Conservation (phyloP, 2,888 invertebrate genomes). For the Antitype chi region DNA sequence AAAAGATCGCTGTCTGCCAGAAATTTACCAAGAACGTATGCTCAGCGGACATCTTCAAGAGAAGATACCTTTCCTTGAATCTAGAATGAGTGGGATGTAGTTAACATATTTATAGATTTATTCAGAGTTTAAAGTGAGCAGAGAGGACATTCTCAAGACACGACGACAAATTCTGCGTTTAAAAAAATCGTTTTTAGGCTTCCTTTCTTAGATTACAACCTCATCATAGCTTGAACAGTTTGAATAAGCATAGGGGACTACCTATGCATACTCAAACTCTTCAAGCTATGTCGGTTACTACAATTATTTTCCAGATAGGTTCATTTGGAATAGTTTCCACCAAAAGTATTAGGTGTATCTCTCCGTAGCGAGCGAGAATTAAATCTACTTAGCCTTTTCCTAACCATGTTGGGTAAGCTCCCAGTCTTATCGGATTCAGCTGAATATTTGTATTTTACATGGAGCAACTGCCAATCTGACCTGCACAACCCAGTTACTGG, state of each 20-base stretch:
- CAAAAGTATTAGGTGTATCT: neutral
- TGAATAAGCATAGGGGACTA: too few species aligned
- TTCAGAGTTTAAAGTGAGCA: too few species aligned
- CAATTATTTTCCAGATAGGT: neutral
- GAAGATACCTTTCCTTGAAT: neutral
- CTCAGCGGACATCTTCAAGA: neutral
- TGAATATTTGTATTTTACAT: neutral
- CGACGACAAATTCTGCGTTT: neutral
- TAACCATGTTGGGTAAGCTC: neutral
- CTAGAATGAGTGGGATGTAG: conserved; percentile 17
- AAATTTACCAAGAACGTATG: conserved; percentile 39
- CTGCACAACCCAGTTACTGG: neutral
- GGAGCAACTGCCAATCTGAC: too few species aligned
- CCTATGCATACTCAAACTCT: neutral
- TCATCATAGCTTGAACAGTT: too few species aligned
- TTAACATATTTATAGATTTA: neutral
- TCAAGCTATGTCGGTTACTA: neutral
- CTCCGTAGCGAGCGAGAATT: neutral
- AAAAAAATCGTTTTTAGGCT: neutral
- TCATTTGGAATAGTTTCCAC: neutral
- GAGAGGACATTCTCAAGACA: neutral
- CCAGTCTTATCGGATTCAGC: too few species aligned
- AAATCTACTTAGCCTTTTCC: too few species aligned
- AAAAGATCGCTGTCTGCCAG: conserved; percentile 76
- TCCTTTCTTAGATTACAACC: neutral